A percentile compares a stretch with the other conserved stretches of the same genome.
phyloP scores from a whole-genome alignment of 2,888 invertebrate genomes.

The Druceiella hillmani region DNA sequence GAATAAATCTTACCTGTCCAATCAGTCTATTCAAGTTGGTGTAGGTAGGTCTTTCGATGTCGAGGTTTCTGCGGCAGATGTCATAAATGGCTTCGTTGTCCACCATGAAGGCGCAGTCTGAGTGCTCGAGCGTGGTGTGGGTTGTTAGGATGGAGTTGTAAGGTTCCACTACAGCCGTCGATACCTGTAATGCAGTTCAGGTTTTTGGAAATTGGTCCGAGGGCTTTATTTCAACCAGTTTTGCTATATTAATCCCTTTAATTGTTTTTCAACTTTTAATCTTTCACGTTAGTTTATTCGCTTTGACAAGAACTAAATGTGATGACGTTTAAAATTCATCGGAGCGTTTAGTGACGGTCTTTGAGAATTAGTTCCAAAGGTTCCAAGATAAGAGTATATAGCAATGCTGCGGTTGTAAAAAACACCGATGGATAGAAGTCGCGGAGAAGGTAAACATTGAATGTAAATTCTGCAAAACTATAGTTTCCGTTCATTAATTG shows the following conservation, averaged over 20 bases:
- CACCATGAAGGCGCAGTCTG: constrained; percentile 90
- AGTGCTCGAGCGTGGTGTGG: constrained; percentile 83
- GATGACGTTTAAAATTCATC: too few species aligned
- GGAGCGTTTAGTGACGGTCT: too few species aligned
- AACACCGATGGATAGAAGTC: too few species aligned
- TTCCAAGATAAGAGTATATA: too few species aligned
- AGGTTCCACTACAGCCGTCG: constrained; percentile 78
- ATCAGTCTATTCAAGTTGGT: constrained; percentile 84
- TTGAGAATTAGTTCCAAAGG: too few species aligned
- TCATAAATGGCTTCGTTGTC: constrained; percentile 87
- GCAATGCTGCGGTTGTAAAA: too few species aligned
- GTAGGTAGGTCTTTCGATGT: constrained; percentile 80
- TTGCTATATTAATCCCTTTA: too few species aligned
- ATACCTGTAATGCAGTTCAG: constrained; percentile 53
- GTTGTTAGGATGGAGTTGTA: constrained; percentile 93
- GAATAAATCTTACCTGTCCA: constrained; percentile 51
- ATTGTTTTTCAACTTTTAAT: too few species aligned
- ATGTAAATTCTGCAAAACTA: constrained; percentile 3
- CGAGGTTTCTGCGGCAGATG: constrained; percentile 81
- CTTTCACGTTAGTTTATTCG: too few species aligned
- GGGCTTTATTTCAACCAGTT: too few species aligned
- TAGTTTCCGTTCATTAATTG: background rate
- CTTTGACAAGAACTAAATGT: too few species aligned
- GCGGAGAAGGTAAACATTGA: too few species aligned
- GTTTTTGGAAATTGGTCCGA: background rate